A percentile compares a stretch with the other conserved stretches of the same genome.
Conservation (phyloP, 2,888 invertebrate genomes). For the Spilarctia lutea region DNA sequence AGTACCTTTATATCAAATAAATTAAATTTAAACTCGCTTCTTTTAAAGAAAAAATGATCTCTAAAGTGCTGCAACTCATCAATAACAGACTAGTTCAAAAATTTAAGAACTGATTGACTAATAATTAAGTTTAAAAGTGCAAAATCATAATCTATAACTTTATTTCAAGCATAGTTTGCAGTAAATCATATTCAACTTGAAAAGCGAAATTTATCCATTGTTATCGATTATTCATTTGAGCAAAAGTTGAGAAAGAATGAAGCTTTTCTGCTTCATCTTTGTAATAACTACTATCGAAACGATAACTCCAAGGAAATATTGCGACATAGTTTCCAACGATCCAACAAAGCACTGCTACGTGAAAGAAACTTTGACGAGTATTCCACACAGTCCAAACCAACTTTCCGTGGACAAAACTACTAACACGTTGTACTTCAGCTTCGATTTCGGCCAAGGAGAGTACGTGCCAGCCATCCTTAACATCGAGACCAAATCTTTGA, state of each 20-base stretch:
- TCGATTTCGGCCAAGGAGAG: conserved; percentile 75
- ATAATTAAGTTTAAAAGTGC: not conserved
- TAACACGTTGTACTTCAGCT: conserved; percentile 75
- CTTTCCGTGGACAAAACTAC: conserved; percentile 66
- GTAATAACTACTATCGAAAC: conserved; percentile 39
- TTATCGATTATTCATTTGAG: conserved; percentile 4
- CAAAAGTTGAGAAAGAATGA: conserved; percentile 26
- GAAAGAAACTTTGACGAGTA: conserved; percentile 65
- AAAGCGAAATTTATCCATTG: conserved; percentile 14
- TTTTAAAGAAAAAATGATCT: not conserved
- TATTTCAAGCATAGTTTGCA: conserved; percentile 21
- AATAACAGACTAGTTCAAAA: not conserved
- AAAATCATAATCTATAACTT: not conserved
- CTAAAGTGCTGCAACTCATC: not conserved
- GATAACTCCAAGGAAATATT: conserved; percentile 52
- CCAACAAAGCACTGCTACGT: conserved; percentile 65
- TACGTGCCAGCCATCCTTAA: conserved; percentile 68
- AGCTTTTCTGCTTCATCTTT: conserved; percentile 23
- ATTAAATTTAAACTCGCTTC: not conserved
- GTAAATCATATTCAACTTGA: conserved; percentile 10
- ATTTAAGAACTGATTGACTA: not conserved
- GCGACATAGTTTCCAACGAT: conserved; percentile 61
- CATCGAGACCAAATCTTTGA: conserved; percentile 66
- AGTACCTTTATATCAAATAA: not conserved
- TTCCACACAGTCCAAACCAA: conserved; percentile 76